Conservation (phyloP, 1,140 invertebrate species). For the Magallana angulata region DNA sequence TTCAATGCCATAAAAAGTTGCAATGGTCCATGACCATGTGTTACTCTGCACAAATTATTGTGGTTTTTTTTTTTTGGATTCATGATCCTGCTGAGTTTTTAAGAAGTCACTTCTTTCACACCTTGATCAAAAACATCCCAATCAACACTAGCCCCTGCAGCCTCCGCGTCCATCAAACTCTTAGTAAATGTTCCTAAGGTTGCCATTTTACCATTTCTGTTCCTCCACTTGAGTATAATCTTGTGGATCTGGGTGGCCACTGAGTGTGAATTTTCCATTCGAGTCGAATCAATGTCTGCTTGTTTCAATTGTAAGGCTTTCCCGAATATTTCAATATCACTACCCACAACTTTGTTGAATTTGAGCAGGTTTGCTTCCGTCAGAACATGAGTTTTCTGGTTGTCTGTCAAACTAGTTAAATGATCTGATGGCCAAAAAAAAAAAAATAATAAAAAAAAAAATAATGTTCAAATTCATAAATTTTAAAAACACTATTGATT, state of each 20-base stretch:
- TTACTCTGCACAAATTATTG: no score
- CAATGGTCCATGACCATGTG: no score
- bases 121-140: background rate
- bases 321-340: background rate
- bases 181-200: background rate
- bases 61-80: no score
- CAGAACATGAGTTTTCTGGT: background rate
- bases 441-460: background rate
- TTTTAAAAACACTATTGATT: no score
- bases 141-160: background rate
- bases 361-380: conserved; percentile 1
- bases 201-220: conserved; percentile 4
- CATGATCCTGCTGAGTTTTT: no score
- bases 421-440: background rate
- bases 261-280: background rate
- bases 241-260: background rate
- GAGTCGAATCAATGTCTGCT: background rate
- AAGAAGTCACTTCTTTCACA: background rate
- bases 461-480: no score
- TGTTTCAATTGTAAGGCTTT: background rate
- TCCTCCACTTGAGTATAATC: background rate
- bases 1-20: no score
- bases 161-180: background rate
- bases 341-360: conserved; percentile 6
- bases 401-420: background rate